phyloP scores from a whole-genome alignment of 2,888 invertebrate species.

The Diadromus collaris region DNA sequence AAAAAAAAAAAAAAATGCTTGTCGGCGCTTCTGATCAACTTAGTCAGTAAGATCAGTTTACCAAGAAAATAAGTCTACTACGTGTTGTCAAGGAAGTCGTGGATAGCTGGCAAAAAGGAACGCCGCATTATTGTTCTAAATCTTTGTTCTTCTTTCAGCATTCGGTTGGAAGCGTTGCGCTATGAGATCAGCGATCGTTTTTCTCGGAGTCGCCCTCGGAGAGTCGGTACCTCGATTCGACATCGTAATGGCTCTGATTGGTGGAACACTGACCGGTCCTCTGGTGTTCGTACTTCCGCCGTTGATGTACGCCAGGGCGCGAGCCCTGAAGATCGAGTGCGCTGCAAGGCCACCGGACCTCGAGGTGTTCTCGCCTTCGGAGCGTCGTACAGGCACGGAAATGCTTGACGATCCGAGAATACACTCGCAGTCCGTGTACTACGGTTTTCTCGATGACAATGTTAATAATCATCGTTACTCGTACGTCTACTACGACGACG shows the following conservation, averaged over 20 bases:
- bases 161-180: conserved; percentile 88
- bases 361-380: conserved; percentile 66
- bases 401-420: conserved; percentile 66
- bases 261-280: conserved; percentile 91
- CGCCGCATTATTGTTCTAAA: not conserved
- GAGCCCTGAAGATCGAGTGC: conserved; percentile 78
- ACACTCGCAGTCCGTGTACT: conserved; percentile 73
- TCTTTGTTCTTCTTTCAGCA: conserved; percentile 81
- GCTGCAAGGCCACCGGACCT: conserved; percentile 55
- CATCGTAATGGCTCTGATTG: conserved; percentile 92
- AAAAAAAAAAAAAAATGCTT: not conserved
- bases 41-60: too few relatives aligned
- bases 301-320: conserved; percentile 88
- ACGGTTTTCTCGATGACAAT: conserved; percentile 64
- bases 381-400: conserved; percentile 62
- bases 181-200: conserved; percentile 86
- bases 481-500: conserved; percentile 74
- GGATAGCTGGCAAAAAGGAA: not conserved
- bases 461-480: conserved; percentile 68
- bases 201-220: conserved; percentile 88
- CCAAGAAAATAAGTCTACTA: too few relatives aligned
- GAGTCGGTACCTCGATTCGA: conserved; percentile 93
- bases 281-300: conserved; percentile 93
- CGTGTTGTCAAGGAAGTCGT: not conserved
- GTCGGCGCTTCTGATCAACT: too few relatives aligned